Percentiles rank a stretch among this genome's conserved stretches.
Evolutionary conservation across 2,797 vertebrate species (phyloP).

Genomic region (Hippopotamyrus pictus): DNA sequence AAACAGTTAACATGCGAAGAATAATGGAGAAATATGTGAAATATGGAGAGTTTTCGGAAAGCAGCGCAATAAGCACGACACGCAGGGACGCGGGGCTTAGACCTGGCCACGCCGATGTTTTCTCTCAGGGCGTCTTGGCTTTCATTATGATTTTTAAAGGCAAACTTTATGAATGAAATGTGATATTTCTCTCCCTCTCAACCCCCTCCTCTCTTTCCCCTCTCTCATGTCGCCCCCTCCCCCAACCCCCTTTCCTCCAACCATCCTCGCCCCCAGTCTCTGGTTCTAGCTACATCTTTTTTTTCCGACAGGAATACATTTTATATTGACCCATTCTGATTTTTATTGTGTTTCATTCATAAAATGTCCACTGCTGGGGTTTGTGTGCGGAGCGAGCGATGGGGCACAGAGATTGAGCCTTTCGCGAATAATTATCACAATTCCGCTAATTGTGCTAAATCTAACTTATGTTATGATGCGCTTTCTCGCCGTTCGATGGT

Average conservation of each 20-base stretch:
- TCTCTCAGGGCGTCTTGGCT: slow-evolving; percentile 71
- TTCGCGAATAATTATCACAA: slow-evolving; percentile 38
- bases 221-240: slow-evolving; percentile 38
- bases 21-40: slow-evolving; percentile 44
- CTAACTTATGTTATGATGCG: slow-evolving; percentile 16
- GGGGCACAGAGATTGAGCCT: slow-evolving; percentile 40
- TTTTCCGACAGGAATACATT: slow-evolving; percentile 33
- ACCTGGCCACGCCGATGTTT: slow-evolving; percentile 45
- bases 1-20: slow-evolving; percentile 60
- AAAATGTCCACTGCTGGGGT: slow-evolving; percentile 58
- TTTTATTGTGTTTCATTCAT: slow-evolving; percentile 72
- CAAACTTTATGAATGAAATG: slow-evolving; percentile 82
- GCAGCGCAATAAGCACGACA: slow-evolving; percentile 53
- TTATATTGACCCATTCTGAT: slow-evolving; percentile 46
- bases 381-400: slow-evolving; percentile 49
- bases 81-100: slow-evolving; percentile 44
- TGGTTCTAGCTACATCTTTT: slow-evolving; percentile 45
- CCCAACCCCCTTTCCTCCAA: slow-evolving; percentile 49
- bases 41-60: slow-evolving; percentile 59
- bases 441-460: slow-evolving; percentile 25
- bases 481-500: slow-evolving; percentile 37
- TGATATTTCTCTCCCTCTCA: slow-evolving; percentile 61
- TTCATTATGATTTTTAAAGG: slow-evolving; percentile 82
- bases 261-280: slow-evolving; percentile 43
- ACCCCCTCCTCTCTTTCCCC: slow-evolving; percentile 43